Percentiles rank a stretch among this genome's conserved stretches.
Conservation (phyloP, 2,888 invertebrate species). For the Drosophila mettleri region DNA sequence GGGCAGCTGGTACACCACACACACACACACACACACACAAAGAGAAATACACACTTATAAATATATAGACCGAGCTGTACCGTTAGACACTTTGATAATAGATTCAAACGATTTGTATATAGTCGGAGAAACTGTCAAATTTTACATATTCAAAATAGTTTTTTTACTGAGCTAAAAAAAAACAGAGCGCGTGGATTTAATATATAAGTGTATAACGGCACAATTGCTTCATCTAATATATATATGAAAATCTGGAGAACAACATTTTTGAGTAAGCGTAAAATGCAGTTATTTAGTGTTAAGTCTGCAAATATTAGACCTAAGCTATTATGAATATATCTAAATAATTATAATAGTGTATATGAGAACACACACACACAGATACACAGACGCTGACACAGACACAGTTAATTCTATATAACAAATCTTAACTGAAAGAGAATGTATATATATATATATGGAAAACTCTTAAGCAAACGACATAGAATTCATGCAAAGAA, state of each 20-base stretch:
- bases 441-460: constrained; percentile 16
- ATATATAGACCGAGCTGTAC: constrained; percentile 18
- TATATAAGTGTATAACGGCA: constrained; percentile 34
- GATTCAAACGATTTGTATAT: constrained; percentile 24
- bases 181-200: constrained; percentile 27
- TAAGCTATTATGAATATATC: constrained; percentile 59
- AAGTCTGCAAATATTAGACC: constrained; percentile 77
- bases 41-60: constrained; percentile 10
- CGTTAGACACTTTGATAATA: constrained; percentile 24
- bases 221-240: constrained; percentile 12
- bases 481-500: constrained; percentile 29
- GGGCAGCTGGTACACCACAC: constrained; percentile 35
- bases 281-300: constrained; percentile 81
- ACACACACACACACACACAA: constrained; percentile 6
- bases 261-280: constrained; percentile 57
- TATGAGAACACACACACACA: constrained; percentile 15
- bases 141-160: constrained; percentile 34
- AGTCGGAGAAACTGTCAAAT: constrained; percentile 16
- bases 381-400: neutral
- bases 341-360: constrained; percentile 31
- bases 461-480: constrained; percentile 24
- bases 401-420: constrained; percentile 20
- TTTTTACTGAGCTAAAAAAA: constrained; percentile 12
- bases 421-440: constrained; percentile 41
- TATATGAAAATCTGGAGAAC: constrained; percentile 20